Evolutionary conservation across 2,113 vertebrate species (phyloP), one percentile per base, ranked within the genome.

Genomic region (Passer montanus): DNA sequence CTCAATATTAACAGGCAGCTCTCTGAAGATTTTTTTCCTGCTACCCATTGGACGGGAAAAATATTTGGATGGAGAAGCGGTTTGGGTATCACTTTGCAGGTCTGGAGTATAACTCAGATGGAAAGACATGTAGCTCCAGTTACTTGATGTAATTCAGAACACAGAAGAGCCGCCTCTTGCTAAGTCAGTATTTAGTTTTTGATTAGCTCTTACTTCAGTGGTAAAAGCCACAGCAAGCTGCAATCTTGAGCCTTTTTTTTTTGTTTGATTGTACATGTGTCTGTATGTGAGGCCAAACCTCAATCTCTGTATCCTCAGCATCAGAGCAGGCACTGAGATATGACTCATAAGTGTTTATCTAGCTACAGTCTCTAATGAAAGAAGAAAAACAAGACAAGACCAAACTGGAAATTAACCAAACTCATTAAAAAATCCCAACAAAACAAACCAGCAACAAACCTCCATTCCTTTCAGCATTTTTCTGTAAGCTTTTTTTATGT

Each of bases 21-120:
- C 72, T 78, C 44, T n/a, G 52, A 86, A 88, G 88, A 88, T 43
- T 62, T 90, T 87, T 83, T 95, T 70, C 62, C 82, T 86, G 75
- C 72, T 92, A 83, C 44, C 58, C 72, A 33, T 67, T 0, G 5
- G 27, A 50, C 0, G 17, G 79, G 85, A 88, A 90, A 84, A 90
- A 39, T 81, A 81, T 78, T 88, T 90, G 63, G 63, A 77, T 59
- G 75, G 88, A 93, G 84, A 13, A 73, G 91, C 6, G 84, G 78
- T 87, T 96, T 93, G 87, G 47, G 55, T 95, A 96, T 91, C 76
- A 44, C 55, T 92, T 96, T 92, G 79, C 85, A 92, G 85, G 60
- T 88, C 87, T 94, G 91, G 68, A 92, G 55, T 59, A 67, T 93
- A 94, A 95, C 92, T 91, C 28, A n/a, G 81, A 77, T 92, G 68